Base-by-base conservation (phyloP, 1,140 invertebrate species). In the Lordiphosa clarofinis region DNA sequence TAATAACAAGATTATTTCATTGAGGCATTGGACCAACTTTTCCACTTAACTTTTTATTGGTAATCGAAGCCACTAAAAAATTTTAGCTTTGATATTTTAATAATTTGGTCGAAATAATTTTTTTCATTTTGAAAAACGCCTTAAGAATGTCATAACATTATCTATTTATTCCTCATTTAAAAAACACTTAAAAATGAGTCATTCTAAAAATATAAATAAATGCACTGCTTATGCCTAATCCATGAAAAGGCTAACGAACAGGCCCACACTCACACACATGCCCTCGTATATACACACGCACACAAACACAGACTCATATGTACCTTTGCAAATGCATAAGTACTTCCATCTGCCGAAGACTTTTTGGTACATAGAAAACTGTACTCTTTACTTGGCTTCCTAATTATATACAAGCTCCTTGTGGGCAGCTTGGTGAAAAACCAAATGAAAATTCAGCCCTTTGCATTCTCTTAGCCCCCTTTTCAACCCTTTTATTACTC, bases 311-410 rank as follows among this genome's bases (percentile, higher is more conserved):
- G 11, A 13, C 43, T 31, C 54, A 46, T 43, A 38, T 56, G 15
- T 36, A 47, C 28, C 28, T 8, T 7, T 31, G 28, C 7, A 31
- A 31, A 7, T 31, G 28, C 28, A 31, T 31, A 31, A 31, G 28
- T 31, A 31, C 28, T 31, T 31, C 28, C 6, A 31, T 59, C 55
- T 56, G 64, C 58, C 47, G 59, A 40, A 61, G 53, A 61, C 63
- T 82, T 71, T 76, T 40, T 52, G 39, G 59, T 82, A 82, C 48
- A 82, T 82, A 73, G 76, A 72, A 68, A 84, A 81, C 76, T 81
- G 78, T 81, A 81, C 78, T 53, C 53, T 56, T 42, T 56, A 64
- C 62, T 42, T 58, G 65, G 55, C 75, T 61, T 71, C 69, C 57
- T 84, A 82, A 82, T 82, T 82, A 82, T 82, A 59, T 82, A 82